Conservation (phyloP, 1,140 invertebrate species). For the Bombus sibiricus region DNA sequence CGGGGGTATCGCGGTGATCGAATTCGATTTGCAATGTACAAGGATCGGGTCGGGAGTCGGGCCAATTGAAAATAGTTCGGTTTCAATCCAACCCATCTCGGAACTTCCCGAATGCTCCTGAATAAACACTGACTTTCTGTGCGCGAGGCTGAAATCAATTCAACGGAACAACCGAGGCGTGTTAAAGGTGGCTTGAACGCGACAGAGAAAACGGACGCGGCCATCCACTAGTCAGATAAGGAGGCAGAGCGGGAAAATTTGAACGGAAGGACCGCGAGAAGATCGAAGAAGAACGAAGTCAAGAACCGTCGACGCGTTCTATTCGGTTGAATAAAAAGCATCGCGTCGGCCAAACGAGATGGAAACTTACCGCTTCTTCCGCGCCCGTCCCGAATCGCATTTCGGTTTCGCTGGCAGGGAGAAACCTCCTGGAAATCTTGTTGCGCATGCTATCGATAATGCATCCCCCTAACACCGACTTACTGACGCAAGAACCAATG, state of each 20-base stretch:
- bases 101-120: slow-evolving; percentile 56
- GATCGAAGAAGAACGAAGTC: not conserved
- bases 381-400: not conserved
- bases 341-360: slow-evolving; percentile 25
- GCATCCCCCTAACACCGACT: not conserved
- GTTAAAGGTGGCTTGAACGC: slow-evolving; percentile 54
- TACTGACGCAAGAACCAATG: not conserved
- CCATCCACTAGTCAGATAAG: not conserved
- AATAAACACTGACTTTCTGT: slow-evolving; percentile 75
- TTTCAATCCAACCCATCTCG: slow-evolving; percentile 71
- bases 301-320: not conserved
- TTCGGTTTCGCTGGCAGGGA: not conserved
- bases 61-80: slow-evolving; percentile 69
- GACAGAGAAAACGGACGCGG: not conserved
- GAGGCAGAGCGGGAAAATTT: slow-evolving; percentile 41
- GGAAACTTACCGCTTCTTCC: slow-evolving; percentile 18
- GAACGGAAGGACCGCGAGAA: slow-evolving; percentile 25
- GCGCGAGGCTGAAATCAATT: slow-evolving; percentile 62
- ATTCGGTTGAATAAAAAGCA: slow-evolving; percentile 30
- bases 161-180: slow-evolving; percentile 61
- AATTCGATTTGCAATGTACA: slow-evolving; percentile 69
- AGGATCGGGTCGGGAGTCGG: slow-evolving; percentile 34
- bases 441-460: slow-evolving; percentile 36
- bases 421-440: slow-evolving; percentile 35
- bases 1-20: slow-evolving; percentile 55